phyloP scores from a whole-genome alignment of 2,797 vertebrate genomes.

The Aulostomus chinensis region DNA sequence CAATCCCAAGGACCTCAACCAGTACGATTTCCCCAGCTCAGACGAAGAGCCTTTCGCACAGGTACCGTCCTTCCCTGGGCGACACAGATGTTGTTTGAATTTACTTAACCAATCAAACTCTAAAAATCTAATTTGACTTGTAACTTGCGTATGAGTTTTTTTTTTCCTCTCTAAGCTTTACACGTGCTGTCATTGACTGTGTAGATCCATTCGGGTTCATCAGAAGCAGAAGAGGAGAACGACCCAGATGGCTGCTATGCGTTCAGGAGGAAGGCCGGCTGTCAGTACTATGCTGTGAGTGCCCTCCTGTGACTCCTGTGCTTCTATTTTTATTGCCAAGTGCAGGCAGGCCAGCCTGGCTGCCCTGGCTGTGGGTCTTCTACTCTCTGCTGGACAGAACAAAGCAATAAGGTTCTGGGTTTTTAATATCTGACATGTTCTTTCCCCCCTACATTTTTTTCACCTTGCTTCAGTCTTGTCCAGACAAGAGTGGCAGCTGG shows the following conservation, averaged over 20 bases:
- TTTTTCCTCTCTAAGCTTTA: too few relatives aligned
- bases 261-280: constrained; percentile 98
- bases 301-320: constrained; percentile 52
- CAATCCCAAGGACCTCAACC: constrained; percentile 97
- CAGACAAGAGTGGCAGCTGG: constrained; percentile 90
- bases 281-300: constrained; percentile 98
- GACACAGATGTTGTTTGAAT: too few relatives aligned
- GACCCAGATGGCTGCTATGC: constrained; percentile 96
- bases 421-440: neutral
- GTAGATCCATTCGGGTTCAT: constrained; percentile 96
- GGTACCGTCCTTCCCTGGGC: constrained; percentile 66
- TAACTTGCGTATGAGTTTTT: neutral
- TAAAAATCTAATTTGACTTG: neutral
- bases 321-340: constrained; percentile 62
- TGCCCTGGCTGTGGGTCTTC: constrained; percentile 23
- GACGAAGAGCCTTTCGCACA: constrained; percentile 96
- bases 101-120: too few relatives aligned
- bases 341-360: constrained; percentile 43
- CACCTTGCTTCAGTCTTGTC: constrained; percentile 82
- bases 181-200: too few relatives aligned
- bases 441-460: neutral
- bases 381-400: constrained; percentile 31
- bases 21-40: constrained; percentile 99
- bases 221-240: constrained; percentile 97
- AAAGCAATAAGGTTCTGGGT: constrained; percentile 10